phyloP scores from a whole-genome alignment of 1,140 invertebrate species.

The Diplogasteroides magnus region DNA sequence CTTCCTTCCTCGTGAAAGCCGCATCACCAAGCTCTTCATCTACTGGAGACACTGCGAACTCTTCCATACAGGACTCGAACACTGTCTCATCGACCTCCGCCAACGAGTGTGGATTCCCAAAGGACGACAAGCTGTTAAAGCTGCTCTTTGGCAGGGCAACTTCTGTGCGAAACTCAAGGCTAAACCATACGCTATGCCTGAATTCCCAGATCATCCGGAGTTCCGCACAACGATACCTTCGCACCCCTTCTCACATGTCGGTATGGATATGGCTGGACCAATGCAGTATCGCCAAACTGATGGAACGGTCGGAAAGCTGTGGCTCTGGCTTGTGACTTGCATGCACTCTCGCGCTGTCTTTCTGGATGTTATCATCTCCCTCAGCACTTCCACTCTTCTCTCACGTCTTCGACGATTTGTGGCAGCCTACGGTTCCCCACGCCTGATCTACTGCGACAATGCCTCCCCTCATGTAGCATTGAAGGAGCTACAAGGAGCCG shows the following conservation, averaged over 20 bases:
- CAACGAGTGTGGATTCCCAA: not conserved
- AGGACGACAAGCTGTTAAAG: not conserved
- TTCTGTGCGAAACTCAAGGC: not conserved
- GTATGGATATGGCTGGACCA: not conserved
- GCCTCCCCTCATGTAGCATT: not conserved
- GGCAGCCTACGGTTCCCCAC: not conserved
- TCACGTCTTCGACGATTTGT: not conserved
- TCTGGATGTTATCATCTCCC: not conserved
- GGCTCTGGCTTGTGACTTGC: not conserved
- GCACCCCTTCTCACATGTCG: not conserved
- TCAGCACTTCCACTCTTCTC: not conserved
- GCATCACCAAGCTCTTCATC: not conserved
- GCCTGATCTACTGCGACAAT: not conserved
- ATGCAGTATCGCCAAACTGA: not conserved
- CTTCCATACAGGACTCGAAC: not conserved
- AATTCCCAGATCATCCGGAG: not conserved
- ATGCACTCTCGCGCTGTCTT: not conserved
- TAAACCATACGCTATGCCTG: not conserved
- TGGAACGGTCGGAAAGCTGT: not conserved
- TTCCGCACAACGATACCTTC: not conserved
- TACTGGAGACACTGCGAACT: not conserved
- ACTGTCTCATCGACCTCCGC: not conserved
- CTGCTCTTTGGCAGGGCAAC: not conserved
- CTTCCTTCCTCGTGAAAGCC: not conserved
- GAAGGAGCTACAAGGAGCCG: not conserved